Percentiles rank a stretch among this genome's conserved stretches.
Evolutionary conservation across 2,888 invertebrate genomes (phyloP).

Genomic region (Auanema freiburgensis): DNA sequence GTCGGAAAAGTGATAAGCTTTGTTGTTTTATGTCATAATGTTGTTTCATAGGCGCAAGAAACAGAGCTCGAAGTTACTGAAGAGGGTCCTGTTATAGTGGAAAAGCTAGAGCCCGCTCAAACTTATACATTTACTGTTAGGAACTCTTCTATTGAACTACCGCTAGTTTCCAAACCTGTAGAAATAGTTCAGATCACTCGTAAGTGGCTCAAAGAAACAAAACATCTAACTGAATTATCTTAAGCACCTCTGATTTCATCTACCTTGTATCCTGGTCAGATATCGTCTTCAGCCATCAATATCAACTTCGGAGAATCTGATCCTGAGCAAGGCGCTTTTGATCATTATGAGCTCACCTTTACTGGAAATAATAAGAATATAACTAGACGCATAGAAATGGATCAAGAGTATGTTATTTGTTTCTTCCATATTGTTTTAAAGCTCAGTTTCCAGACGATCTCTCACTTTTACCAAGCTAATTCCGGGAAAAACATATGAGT

Average conservation of each 20-base stretch:
- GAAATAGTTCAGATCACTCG: conserved; percentile 59
- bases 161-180: conserved; percentile 39
- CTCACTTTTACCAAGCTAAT: conserved; percentile 62
- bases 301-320: conserved; percentile 62
- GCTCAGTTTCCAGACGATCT: conserved; percentile 48
- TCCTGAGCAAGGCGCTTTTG: conserved; percentile 58
- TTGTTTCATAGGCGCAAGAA: conserved; percentile 26
- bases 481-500: conserved; percentile 61
- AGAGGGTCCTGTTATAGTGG: conserved; percentile 41
- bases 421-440: neutral
- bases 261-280: conserved; percentile 59
- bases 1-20: conserved; percentile 40
- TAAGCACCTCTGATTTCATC: conserved; percentile 61
- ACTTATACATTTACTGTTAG: conserved; percentile 50
- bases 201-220: conserved; percentile 17
- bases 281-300: conserved; percentile 60
- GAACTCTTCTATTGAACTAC: conserved; percentile 55
- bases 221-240: conserved; percentile 7
- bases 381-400: conserved; percentile 53
- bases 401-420: conserved; percentile 49
- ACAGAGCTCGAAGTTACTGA: conserved; percentile 40
- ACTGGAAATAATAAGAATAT: conserved; percentile 57
- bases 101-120: conserved; percentile 52
- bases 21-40: neutral
- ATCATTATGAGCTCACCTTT: conserved; percentile 56